Percentiles rank a stretch among this genome's conserved stretches.
These are phyloP conservation scores for Lucifuga dentata DNA, from an alignment of 2,113 vertebrate species.

Conservation along the genomic window DNA sequence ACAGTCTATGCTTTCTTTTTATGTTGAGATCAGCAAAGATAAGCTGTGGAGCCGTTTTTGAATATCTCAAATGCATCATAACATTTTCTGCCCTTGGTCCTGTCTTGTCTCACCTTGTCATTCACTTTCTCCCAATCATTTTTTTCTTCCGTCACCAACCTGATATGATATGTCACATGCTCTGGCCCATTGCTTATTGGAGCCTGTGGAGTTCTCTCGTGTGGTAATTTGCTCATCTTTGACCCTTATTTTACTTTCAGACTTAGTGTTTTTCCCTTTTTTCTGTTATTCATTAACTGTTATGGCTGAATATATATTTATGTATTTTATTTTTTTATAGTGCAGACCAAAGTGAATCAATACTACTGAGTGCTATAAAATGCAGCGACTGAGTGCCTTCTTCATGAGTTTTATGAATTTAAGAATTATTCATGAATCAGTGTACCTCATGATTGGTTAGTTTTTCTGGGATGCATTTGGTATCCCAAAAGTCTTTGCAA, in stretches of 20 bases:
- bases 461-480: too few species aligned
- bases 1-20: too few species aligned
- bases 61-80: not conserved
- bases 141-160: constrained; percentile 53
- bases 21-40: too few species aligned
- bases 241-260: constrained; percentile 9
- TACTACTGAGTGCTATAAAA: too few species aligned
- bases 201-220: constrained; percentile 59
- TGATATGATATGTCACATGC: constrained; percentile 67
- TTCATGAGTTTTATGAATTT: too few species aligned
- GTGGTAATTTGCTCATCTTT: constrained; percentile 55
- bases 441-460: too few species aligned
- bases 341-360: too few species aligned
- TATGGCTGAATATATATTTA: too few species aligned
- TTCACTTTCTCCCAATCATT: constrained; percentile 43
- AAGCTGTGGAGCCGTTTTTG: not conserved
- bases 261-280: constrained; percentile 1
- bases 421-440: too few species aligned
- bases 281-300: not conserved
- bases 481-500: too few species aligned
- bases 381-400: too few species aligned
- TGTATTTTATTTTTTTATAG: too few species aligned
- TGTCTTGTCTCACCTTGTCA: not conserved
- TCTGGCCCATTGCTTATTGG: constrained; percentile 55
- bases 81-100: not conserved